Percentiles rank a stretch among this genome's conserved stretches.
Conservation (phyloP, 2,797 vertebrate genomes). For the Manis crassicaudata region DNA sequence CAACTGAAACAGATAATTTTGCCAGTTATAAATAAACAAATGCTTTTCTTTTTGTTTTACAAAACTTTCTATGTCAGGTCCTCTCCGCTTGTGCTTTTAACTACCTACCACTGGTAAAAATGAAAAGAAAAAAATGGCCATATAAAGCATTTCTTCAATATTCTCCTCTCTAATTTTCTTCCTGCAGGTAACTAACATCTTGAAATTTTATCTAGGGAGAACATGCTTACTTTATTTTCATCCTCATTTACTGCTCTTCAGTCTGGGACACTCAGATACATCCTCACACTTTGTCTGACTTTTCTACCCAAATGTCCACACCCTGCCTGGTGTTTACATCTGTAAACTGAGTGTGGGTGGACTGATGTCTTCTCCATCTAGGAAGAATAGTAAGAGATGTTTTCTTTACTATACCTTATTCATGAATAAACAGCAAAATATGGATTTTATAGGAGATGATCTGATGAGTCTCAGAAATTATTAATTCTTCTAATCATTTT, state of each 20-base stretch:
- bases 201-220: background rate
- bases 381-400: background rate
- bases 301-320: background rate
- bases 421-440: background rate
- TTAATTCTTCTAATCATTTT: constrained; percentile 50
- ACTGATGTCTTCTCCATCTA: background rate
- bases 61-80: background rate
- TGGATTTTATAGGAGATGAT: background rate
- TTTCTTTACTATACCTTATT: constrained; percentile 61
- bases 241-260: background rate
- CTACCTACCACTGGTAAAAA: background rate
- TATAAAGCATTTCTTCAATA: background rate
- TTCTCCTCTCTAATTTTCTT: background rate
- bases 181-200: background rate
- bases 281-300: background rate
- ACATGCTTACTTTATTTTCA: background rate
- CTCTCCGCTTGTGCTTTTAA: background rate
- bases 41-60: background rate
- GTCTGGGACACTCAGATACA: accelerated
- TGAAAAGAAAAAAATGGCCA: background rate
- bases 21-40: constrained; percentile 22
- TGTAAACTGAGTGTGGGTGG: background rate
- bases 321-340: background rate
- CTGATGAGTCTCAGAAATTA: constrained; percentile 22
- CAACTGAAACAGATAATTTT: constrained; percentile 59